phyloP scores from a whole-genome alignment of 2,113 vertebrate species.

The Plecotus auritus region DNA sequence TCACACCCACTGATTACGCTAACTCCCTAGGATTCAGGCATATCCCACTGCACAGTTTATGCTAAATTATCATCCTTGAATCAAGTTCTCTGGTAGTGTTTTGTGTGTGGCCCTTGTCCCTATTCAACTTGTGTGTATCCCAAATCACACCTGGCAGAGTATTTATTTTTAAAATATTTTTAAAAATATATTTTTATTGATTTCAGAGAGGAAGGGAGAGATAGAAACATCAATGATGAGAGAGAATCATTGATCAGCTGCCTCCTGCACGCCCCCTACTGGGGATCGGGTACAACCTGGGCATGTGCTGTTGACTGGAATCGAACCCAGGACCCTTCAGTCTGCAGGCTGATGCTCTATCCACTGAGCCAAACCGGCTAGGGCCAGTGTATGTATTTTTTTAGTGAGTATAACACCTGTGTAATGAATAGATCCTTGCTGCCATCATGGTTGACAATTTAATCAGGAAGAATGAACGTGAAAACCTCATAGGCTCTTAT shows the following conservation, averaged over 20 bases:
- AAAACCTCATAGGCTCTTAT: not conserved
- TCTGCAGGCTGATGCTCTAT: too few species aligned
- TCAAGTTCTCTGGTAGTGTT: not conserved
- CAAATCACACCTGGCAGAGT: not conserved
- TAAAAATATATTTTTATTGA: too few species aligned
- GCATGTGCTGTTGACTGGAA: too few species aligned
- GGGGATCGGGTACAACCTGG: too few species aligned
- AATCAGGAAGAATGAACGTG: not conserved
- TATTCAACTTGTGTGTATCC: not conserved
- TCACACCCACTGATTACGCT: not conserved
- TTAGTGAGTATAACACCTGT: not conserved
- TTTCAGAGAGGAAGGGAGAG: too few species aligned
- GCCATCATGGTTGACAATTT: not conserved
- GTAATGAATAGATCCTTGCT: not conserved
- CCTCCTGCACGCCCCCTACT: too few species aligned
- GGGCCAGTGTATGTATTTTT: not conserved
- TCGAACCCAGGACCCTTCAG: too few species aligned
- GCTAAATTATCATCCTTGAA: not conserved
- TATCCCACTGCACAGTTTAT: not conserved
- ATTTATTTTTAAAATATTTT: not conserved
- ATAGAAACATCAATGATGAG: too few species aligned
- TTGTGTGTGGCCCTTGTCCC: not conserved
- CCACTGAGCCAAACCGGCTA: too few species aligned
- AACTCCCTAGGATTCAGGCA: not conserved
- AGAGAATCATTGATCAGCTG: too few species aligned